Evolutionary conservation across 2,113 vertebrate species (phyloP).

Genomic region (Toxotes chatareus): DNA sequence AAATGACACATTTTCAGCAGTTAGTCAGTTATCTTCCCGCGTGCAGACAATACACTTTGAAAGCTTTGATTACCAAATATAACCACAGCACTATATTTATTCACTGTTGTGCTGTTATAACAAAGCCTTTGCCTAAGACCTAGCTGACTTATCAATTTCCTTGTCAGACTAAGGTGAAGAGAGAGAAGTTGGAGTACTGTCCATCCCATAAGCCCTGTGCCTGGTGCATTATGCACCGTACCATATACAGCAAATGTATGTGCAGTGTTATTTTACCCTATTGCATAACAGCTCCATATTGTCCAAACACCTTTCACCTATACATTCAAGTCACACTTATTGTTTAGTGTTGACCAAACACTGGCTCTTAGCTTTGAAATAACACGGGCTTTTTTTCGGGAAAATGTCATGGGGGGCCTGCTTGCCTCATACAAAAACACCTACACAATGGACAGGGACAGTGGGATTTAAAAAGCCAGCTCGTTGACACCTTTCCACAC

Average conservation of each 20-base stretch:
- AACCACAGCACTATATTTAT: constrained; percentile 20
- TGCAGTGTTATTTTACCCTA: constrained; percentile 36
- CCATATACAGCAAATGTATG: not conserved
- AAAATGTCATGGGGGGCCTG: constrained; percentile 42
- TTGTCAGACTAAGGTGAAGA: constrained; percentile 22
- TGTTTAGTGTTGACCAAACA: constrained; percentile 53
- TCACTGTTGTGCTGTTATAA: constrained; percentile 25
- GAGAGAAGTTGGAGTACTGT: not conserved
- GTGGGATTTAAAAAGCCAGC: constrained; percentile 51
- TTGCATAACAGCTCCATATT: constrained; percentile 35
- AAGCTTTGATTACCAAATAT: constrained; percentile 26
- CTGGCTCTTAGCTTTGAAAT: constrained; percentile 23
- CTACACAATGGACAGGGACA: constrained; percentile 60
- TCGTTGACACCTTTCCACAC: constrained; percentile 54
- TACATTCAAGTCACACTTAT: constrained; percentile 6
- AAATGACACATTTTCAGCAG: not conserved
- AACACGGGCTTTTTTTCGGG: constrained; percentile 23
- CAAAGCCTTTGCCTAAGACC: constrained; percentile 27
- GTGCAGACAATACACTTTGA: not conserved
- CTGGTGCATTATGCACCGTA: not conserved
- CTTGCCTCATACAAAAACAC: constrained; percentile 40
- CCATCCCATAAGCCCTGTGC: not conserved
- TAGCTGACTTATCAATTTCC: constrained; percentile 8
- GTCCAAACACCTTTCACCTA: constrained; percentile 22
- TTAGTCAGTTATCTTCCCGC: not conserved